Conservation (phyloP, 2,888 invertebrate species). For the Tetropium fuscum region DNA sequence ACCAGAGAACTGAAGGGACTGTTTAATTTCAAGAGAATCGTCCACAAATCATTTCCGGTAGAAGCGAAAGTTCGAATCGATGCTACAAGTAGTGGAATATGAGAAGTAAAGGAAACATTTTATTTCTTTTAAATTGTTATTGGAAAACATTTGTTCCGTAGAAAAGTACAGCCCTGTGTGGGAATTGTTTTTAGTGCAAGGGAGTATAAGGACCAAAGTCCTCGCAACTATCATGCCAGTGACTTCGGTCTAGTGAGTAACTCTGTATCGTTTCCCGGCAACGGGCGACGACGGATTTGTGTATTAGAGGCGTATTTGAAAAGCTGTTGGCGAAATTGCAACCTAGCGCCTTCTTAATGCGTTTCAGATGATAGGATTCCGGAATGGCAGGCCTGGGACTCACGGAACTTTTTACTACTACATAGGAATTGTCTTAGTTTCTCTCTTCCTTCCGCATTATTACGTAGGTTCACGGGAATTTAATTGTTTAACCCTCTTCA, state of each 20-base stretch:
- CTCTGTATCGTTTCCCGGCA: conserved; percentile 21
- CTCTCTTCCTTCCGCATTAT: conserved; percentile 31
- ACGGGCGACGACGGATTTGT: conserved; percentile 32
- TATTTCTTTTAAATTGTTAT: conserved; percentile 18
- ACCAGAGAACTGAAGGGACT: too few species aligned
- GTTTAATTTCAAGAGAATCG: not conserved
- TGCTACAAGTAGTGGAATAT: conserved; percentile 11
- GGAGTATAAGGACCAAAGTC: conserved; percentile 10
- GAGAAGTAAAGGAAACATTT: conserved; percentile 18
- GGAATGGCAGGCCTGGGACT: conserved; percentile 21
- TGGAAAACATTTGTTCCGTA: conserved; percentile 18
- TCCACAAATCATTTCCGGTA: conserved; percentile 11
- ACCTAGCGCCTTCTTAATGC: conserved; percentile 41
- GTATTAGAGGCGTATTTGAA: conserved; percentile 39
- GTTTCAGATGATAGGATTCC: conserved; percentile 27
- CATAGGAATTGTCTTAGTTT: conserved; percentile 36
- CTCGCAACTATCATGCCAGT: not conserved
- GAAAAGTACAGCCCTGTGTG: not conserved
- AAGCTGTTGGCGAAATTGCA: conserved; percentile 44
- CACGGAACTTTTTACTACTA: conserved; percentile 33
- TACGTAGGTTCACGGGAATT: conserved; percentile 1
- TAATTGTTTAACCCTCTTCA: too few species aligned
- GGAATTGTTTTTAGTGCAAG: conserved; percentile 10
- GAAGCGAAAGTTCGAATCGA: not conserved
- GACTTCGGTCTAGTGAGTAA: conserved; percentile 7